phyloP scores from a whole-genome alignment of 2,113 vertebrate species.

The Pogonocichla stellata region DNA sequence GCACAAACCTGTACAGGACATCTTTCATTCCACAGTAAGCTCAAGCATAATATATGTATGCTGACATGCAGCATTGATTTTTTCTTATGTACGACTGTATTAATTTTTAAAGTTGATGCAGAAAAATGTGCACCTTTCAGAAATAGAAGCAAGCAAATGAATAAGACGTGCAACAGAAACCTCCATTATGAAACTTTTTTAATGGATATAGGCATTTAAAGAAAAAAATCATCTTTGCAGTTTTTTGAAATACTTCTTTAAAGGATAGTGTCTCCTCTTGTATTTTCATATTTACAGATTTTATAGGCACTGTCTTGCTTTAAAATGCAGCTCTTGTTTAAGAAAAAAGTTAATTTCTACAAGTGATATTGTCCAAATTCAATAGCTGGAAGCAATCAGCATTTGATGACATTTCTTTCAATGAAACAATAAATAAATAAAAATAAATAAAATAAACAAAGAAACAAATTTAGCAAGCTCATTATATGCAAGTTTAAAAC shows the following conservation, averaged over 20 bases:
- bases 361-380: not conserved
- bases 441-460: slow-evolving; percentile 16
- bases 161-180: not conserved
- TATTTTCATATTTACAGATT: not conserved
- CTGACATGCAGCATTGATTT: slow-evolving; percentile 49
- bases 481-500: not conserved
- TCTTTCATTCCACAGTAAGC: slow-evolving; percentile 24
- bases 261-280: not conserved
- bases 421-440: slow-evolving; percentile 32
- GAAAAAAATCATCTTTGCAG: not conserved
- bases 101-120: slow-evolving; percentile 58
- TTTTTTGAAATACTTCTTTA: not conserved
- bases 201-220: not conserved
- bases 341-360: not conserved
- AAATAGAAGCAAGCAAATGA: slow-evolving; percentile 25
- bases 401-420: not conserved
- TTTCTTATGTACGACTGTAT: slow-evolving; percentile 16
- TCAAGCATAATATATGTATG: slow-evolving; percentile 23
- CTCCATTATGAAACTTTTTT: not conserved
- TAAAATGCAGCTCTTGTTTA: slow-evolving; percentile 21
- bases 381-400: not conserved
- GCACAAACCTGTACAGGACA: not conserved
- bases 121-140: slow-evolving; percentile 34
- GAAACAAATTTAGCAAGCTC: not conserved
- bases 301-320: not conserved